Percentiles rank a stretch among this genome's conserved stretches.
Conservation (phyloP, 2,113 vertebrate genomes). For the Malaclemys terrapin region DNA sequence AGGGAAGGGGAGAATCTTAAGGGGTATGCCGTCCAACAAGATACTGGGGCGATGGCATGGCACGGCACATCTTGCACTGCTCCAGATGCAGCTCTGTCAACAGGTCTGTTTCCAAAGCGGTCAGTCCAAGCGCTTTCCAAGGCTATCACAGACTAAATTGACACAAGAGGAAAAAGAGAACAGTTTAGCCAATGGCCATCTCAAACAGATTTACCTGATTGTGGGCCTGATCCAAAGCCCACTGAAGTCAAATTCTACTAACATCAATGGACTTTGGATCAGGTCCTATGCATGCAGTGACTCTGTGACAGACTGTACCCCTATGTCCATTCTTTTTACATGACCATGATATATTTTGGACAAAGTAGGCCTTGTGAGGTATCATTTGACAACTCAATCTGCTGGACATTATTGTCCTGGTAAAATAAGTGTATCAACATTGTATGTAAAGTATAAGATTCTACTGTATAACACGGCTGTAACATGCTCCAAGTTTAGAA, state of each 20-base stretch:
- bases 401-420: background rate
- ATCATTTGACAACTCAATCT: background rate
- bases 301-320: background rate
- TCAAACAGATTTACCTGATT: background rate
- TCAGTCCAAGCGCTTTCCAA: background rate
- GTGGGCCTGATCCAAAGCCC: background rate
- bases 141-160: background rate
- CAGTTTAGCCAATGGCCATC: background rate
- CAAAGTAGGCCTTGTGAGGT: background rate
- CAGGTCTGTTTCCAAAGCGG: background rate
- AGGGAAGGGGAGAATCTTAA: background rate
- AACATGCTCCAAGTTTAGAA: background rate
- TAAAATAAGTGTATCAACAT: background rate
- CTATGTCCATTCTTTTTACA: background rate
- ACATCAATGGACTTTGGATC: background rate
- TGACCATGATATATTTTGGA: background rate
- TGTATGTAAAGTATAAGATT: background rate
- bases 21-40: background rate
- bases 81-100: background rate
- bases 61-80: background rate
- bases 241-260: background rate
- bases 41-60: background rate
- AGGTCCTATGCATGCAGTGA: background rate
- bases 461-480: background rate
- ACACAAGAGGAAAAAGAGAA: background rate